Evolutionary conservation across 2,888 invertebrate species (phyloP), one percentile per base, ranked within the genome.

Genomic region (Serrognathus titanus): DNA sequence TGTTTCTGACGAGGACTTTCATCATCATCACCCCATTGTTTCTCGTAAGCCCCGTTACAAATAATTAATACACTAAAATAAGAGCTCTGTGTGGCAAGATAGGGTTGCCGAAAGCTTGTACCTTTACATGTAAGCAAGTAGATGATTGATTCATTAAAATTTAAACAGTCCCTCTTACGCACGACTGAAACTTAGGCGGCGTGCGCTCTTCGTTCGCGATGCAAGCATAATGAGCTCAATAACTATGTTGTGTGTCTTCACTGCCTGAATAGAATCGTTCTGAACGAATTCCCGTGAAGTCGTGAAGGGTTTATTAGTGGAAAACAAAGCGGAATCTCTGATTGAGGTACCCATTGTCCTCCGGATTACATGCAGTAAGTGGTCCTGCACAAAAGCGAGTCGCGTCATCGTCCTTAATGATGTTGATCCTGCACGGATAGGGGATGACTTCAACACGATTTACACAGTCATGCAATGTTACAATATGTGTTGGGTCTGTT

Each of bases 321-420:
- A 68, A 71, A 71, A 73, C 70, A 71, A 72, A 66, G 71, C 65
- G 65, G 66, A 67, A 66, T 68, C 69, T 70, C 65, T 65, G 68
- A 66, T 60, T 60, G 65, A 63, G 63, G 62, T 64, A 65, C 61
- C 69, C 67, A 72, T 71, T 72, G 72, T 72, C 66, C 69, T 63
- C 57, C 53, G 65, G 67, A 68, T 70, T 70, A 69, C 69, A 68
- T 62, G 62, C 63, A 63, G 63, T 64, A 65, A 67, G 66, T 65
- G 66, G 63, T 63, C 60, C 59, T 39, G 58, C 61, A 66, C 65
- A 68, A 68, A 66, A 60, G 61, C 63, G 59, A 64, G 64, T 62
- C 65, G 58, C 65, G 66, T 68, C 66, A 68, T 68, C 63, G 63
- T 63, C 63, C 56, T 61, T 68, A 68, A 68, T 68, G 65, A 68